These are phyloP conservation scores for Deilephila elpenor DNA, from an alignment of 2,888 invertebrate genomes.

Conservation along the genomic window DNA sequence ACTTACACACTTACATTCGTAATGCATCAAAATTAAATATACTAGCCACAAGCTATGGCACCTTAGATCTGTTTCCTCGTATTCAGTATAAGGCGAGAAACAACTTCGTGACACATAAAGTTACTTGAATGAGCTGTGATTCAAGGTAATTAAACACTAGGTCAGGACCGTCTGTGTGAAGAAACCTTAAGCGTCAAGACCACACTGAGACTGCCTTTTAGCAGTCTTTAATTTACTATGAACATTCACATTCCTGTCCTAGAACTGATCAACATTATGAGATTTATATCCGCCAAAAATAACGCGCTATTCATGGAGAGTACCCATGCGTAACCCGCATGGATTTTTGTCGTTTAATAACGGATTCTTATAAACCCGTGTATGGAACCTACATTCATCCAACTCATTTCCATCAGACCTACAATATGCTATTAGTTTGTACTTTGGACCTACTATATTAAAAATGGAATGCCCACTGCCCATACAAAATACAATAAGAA, in stretches of 20 bases:
- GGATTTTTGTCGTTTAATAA: too few relatives aligned
- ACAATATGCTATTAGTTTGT: too few relatives aligned
- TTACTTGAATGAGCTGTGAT: constrained; percentile 13
- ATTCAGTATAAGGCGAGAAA: constrained; percentile 13
- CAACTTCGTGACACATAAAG: constrained; percentile 21
- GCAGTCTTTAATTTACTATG: too few relatives aligned
- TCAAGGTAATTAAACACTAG: constrained; percentile 21
- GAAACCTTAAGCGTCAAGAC: constrained; percentile 13
- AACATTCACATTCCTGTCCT: too few relatives aligned
- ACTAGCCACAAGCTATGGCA: not conserved
- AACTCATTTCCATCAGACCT: too few relatives aligned
- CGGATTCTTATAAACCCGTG: too few relatives aligned
- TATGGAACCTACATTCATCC: too few relatives aligned
- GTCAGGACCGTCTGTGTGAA: constrained; percentile 11
- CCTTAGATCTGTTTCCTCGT: constrained; percentile 14
- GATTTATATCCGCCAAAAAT: too few relatives aligned
- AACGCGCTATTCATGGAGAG: too few relatives aligned
- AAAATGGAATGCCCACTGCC: not conserved
- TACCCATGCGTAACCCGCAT: too few relatives aligned
- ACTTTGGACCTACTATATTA: not conserved
- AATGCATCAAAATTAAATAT: not conserved
- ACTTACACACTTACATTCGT: not conserved
- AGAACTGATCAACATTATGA: too few relatives aligned
- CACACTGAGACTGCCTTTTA: not conserved
- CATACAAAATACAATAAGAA: not conserved